Conservation (phyloP, 2,797 vertebrate species). For the Sandelia bainsii region DNA sequence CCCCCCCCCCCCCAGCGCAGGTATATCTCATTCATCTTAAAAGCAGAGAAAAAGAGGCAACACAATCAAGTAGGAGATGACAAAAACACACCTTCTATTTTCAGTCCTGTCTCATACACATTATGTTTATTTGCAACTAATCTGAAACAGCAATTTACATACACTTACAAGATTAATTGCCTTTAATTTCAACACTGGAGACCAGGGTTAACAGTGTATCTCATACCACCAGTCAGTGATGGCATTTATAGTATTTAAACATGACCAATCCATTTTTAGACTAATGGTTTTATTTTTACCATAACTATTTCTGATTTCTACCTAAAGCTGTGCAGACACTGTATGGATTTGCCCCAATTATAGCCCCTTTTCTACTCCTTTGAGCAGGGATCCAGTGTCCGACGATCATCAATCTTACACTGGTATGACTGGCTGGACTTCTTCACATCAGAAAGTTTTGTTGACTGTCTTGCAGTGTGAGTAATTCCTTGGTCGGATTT, state of each 20-base stretch:
- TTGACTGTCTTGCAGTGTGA: too few relatives aligned
- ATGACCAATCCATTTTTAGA: not conserved
- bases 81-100: conserved; percentile 8
- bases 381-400: too few relatives aligned
- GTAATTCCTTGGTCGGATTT: too few relatives aligned
- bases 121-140: conserved; percentile 6
- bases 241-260: conserved; percentile 6
- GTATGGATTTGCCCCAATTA: too few relatives aligned
- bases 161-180: not conserved
- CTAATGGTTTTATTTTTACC: not conserved
- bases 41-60: conserved; percentile 26
- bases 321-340: too few relatives aligned
- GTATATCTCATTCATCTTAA: conserved; percentile 34
- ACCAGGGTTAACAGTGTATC: not conserved
- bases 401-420: too few relatives aligned
- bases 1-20: too few relatives aligned
- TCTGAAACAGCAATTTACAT: conserved; percentile 14
- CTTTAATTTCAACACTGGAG: conserved; percentile 9
- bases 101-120: not conserved
- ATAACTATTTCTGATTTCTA: not conserved
- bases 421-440: too few relatives aligned
- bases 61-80: conserved; percentile 2
- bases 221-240: conserved; percentile 3
- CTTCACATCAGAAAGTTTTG: too few relatives aligned
- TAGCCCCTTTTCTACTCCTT: too few relatives aligned